Evolutionary conservation across 2,113 vertebrate species (phyloP), one percentile per base, ranked within the genome.

Genomic region (Jacana jacana): DNA sequence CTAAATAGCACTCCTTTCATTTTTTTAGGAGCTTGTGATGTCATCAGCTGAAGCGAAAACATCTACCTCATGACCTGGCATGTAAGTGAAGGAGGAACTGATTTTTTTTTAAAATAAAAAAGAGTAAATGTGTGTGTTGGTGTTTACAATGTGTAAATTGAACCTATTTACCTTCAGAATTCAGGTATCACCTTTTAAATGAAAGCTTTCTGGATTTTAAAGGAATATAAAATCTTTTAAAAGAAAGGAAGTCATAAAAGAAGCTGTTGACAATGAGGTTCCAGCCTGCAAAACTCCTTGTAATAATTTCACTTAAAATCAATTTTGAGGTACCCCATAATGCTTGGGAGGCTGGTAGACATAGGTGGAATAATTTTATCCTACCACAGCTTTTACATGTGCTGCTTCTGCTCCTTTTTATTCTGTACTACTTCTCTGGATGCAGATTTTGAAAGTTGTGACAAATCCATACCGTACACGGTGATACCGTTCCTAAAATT

Each of bases 1-100:
- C 94, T 97, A 95, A 97, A 95, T 91, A 91, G 95, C 84, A 95
- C 93, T 97, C 78, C 86, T 95, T 94, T 97, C 94, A 58, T 96
- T 97, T 97, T 95, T 96, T 95, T 96, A 96, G 95, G 95, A 94
- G 87, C 95, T 97, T 97, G 89, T 91, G 95, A 96, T 96, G 96
- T 93, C 94, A 95, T 97, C 95, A 96, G 84, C 87, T 95, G 96
- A 93, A 94, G 95, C 10, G 81, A 97, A 96, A 96, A 85, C 93
- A 92, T 72, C 95, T 92, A 89, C 96, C 80, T 96, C 93, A 54
- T 97, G 95, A 95, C 80, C 91, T 96, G 86, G 93, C 93, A 95
- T 97, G 96, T 96, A 96, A 96, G 96, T 97, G 96, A 96, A 94
- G 96, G 96, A 94, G 88, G 88, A 93, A 46, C 40, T 40, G 46